These are phyloP conservation scores for Diplolepis rosae DNA, from an alignment of 2,888 invertebrate genomes.

Conservation along the genomic window DNA sequence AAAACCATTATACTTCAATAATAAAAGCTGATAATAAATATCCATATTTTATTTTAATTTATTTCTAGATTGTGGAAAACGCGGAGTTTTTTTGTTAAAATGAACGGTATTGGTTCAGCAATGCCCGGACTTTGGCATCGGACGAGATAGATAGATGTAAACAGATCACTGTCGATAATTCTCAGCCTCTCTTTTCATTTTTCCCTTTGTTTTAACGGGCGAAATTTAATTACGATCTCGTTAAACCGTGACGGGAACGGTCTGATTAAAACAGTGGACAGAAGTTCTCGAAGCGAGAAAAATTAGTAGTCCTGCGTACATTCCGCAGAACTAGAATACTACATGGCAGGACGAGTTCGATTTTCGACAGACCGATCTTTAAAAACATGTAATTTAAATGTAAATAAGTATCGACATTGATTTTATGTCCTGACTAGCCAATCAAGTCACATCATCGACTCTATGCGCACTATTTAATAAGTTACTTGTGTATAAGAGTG, in stretches of 20 bases:
- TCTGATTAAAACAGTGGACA: slow-evolving; percentile 33
- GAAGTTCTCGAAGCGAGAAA: slow-evolving; percentile 33
- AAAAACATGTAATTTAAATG: slow-evolving; percentile 55
- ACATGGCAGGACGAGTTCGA: slow-evolving; percentile 37
- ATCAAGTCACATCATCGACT: neutral
- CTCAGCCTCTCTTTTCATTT: neutral
- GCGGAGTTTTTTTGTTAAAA: neutral
- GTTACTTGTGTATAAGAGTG: no score
- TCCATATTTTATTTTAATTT: neutral
- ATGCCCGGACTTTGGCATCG: neutral
- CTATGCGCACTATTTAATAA: neutral
- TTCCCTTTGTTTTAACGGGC: slow-evolving; percentile 10
- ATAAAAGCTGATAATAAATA: no score
- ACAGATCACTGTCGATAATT: slow-evolving; percentile 38
- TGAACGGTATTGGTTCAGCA: neutral
- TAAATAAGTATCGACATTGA: slow-evolving; percentile 53
- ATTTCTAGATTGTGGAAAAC: neutral
- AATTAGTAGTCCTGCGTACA: slow-evolving; percentile 17
- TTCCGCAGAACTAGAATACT: slow-evolving; percentile 11
- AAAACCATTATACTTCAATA: no score
- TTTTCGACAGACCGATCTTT: slow-evolving; percentile 45
- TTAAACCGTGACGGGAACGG: slow-evolving; percentile 23
- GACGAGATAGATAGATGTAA: slow-evolving; percentile 32
- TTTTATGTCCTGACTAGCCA: slow-evolving; percentile 24
- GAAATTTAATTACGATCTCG: slow-evolving; percentile 44